Base-by-base conservation (phyloP, 2,888 invertebrate genomes). In the Brachypalpus laphriformis region DNA sequence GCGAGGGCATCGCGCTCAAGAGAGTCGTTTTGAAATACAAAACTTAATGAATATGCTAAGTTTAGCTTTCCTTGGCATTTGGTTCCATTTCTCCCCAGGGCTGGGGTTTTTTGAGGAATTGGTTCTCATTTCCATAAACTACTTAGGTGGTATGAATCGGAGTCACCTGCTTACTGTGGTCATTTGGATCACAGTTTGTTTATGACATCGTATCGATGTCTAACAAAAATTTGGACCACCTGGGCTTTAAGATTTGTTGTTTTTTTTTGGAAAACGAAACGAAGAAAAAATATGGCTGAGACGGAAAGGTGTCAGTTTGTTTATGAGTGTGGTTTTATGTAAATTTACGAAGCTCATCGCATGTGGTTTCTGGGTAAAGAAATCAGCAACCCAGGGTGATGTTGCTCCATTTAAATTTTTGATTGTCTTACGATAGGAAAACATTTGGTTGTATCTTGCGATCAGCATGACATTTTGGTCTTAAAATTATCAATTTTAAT, bases 101-200 rank as follows among this genome's bases (percentile, higher is more conserved):
- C 37, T 31, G n/a, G 54, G n/a, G n/a, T 20, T 66, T 70, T 25
- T 63, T 83, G 80, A 80, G 34, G 85, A 85, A 85, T 76, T 80
- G 80, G 59, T 22, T 80, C 80, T 85, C 65, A 85, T 85, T 85
- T 80, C 70, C 80, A 85, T 85, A 85, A 85, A 80, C 85, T 75
- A 66, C 85, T 80, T 66, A 65, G 85, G 83, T 83, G 83, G 83
- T 80, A 80, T 63, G 80, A 75, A 70, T 71, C 37, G 57, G 59
- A 75, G 77, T 34, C 70, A 63, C 70, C 61, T 63, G 63, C 78
- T 56, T 71, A 71, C 63, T 47, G 68, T n/a, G 70, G 37, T 28
- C 78, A 71, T 68, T 76, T 76, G 68, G 76, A 83, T 83, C 78
- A 65, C 49, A 74, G 74, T 74, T 63, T 74, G 61, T 78, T 78